Percentiles rank a stretch among this genome's conserved stretches.
Evolutionary conservation across 2,113 vertebrate genomes (phyloP).

Genomic region (Centropus unirufus): DNA sequence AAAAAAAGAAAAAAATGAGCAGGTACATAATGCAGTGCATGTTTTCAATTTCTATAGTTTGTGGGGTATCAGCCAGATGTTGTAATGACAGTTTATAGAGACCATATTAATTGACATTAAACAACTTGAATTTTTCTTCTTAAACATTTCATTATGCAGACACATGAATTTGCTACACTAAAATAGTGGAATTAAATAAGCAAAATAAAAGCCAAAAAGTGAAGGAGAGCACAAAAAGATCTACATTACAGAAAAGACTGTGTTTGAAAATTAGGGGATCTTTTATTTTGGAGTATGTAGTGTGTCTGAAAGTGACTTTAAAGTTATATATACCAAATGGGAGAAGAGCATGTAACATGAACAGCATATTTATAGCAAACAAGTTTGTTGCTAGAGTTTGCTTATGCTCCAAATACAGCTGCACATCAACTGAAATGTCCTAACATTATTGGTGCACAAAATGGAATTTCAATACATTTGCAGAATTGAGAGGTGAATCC

Average conservation of each 20-base stretch:
- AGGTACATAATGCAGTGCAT: constrained; percentile 79
- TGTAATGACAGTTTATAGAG: constrained; percentile 40
- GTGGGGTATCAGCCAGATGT: constrained; percentile 57
- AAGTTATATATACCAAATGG: constrained; percentile 72
- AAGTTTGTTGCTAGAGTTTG: constrained; percentile 53
- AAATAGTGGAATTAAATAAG: constrained; percentile 42
- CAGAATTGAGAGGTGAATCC: constrained; percentile 8
- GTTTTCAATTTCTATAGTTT: constrained; percentile 76
- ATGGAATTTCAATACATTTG: constrained; percentile 52
- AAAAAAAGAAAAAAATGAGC: constrained; percentile 72
- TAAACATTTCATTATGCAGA: constrained; percentile 60
- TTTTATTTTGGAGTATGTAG: constrained; percentile 46
- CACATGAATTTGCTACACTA: constrained; percentile 66
- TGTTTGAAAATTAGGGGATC: constrained; percentile 22
- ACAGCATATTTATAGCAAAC: constrained; percentile 24
- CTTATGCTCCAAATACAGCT: constrained; percentile 50
- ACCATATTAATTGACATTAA: constrained; percentile 42
- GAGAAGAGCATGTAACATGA: constrained; percentile 44
- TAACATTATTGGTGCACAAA: constrained; percentile 51
- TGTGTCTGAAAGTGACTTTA: constrained; percentile 46
- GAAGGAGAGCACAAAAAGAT: constrained; percentile 72
- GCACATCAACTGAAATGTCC: constrained; percentile 57
- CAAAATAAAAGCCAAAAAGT: constrained; percentile 69
- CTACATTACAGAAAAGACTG: constrained; percentile 56
- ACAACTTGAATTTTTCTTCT: constrained; percentile 52